phyloP scores from a whole-genome alignment of 1,140 invertebrate genomes.

The Brachionus plicatilis region DNA sequence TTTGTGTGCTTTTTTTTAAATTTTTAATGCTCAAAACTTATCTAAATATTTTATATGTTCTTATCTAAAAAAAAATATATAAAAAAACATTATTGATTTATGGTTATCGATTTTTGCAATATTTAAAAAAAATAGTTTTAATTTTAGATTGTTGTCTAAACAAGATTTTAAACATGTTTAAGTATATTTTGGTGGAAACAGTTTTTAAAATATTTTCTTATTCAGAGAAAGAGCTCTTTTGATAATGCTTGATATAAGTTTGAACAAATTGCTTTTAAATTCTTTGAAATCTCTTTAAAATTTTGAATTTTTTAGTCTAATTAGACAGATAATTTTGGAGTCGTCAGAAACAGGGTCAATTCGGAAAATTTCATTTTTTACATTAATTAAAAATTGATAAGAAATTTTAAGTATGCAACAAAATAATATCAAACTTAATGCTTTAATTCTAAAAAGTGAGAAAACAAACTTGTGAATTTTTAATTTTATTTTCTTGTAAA shows the following conservation, averaged over 20 bases:
- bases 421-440: background rate
- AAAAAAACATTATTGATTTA: background rate
- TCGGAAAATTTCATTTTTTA: background rate
- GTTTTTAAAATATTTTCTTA: background rate
- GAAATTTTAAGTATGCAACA: background rate
- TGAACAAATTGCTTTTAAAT: background rate
- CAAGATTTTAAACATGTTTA: background rate
- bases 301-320: background rate
- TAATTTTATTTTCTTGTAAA: background rate
- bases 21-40: background rate
- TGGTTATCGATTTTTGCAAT: background rate
- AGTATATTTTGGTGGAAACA: background rate
- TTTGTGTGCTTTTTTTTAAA: background rate
- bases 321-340: background rate
- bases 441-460: background rate
- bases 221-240: background rate
- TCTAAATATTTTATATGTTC: background rate
- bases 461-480: background rate
- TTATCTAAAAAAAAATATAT: background rate
- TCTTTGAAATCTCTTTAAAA: background rate
- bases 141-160: background rate
- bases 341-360: background rate
- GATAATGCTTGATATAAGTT: background rate
- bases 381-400: background rate
- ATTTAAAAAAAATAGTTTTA: background rate